A percentile compares a stretch with the other conserved stretches of the same genome.
These are phyloP conservation scores for Pissodes strobi DNA, from an alignment of 1,140 invertebrate genomes.

Conservation along the genomic window DNA sequence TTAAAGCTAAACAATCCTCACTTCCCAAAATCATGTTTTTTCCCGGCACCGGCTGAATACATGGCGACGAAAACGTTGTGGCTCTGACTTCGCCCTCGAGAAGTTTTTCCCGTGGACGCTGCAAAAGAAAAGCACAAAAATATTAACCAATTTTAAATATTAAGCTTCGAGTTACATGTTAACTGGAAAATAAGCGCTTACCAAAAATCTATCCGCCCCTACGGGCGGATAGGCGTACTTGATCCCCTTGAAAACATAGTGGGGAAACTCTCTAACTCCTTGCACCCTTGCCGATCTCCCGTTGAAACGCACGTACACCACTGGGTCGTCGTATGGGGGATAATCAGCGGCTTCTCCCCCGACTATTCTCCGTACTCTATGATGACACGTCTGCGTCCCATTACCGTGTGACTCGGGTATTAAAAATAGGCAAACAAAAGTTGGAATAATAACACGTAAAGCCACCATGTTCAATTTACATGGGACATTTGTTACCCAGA, in stretches of 20 bases:
- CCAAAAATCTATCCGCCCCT: slow-evolving; percentile 68
- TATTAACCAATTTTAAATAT: background rate
- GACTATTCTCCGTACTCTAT: slow-evolving; percentile 61
- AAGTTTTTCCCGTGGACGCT: slow-evolving; percentile 59
- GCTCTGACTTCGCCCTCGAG: slow-evolving; percentile 62
- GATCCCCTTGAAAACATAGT: slow-evolving; percentile 70
- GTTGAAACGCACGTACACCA: slow-evolving; percentile 61
- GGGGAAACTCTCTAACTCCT: slow-evolving; percentile 58
- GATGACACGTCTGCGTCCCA: background rate
- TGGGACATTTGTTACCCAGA: no score
- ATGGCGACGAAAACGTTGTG: slow-evolving; percentile 59
- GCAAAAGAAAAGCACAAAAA: slow-evolving; percentile 14
- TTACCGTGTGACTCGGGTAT: no score
- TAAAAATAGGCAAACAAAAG: no score
- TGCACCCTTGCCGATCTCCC: slow-evolving; percentile 60
- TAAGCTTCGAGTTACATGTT: no score
- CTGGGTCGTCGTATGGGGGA: slow-evolving; percentile 65
- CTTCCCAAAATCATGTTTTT: slow-evolving; percentile 58
- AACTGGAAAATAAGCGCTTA: slow-evolving; percentile 48
- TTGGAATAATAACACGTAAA: no score
- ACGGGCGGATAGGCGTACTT: slow-evolving; percentile 73
- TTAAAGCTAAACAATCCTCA: slow-evolving; percentile 82
- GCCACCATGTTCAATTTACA: no score
- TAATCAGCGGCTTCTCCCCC: slow-evolving; percentile 61
- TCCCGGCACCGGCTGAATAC: slow-evolving; percentile 60